phyloP scores from a whole-genome alignment of 2,888 invertebrate genomes.

The Cryptus viduatorius region DNA sequence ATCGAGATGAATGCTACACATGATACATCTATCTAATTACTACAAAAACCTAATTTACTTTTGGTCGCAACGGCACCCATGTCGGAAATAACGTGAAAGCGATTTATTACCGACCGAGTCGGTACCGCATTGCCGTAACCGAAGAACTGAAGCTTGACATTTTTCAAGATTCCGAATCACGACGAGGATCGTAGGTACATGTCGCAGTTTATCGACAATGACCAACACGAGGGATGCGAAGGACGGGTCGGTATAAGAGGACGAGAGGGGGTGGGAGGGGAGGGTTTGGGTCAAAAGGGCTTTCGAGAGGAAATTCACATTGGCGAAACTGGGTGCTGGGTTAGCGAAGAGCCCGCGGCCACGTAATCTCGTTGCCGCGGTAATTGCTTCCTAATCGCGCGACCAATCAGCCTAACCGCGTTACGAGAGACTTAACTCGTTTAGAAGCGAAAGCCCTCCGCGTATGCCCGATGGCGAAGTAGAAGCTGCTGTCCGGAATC shows the following conservation, averaged over 20 bases:
- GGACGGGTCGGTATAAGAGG: not conserved
- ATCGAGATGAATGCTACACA: no score
- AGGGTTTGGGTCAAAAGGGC: conserved; percentile 29
- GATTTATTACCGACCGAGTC: no score
- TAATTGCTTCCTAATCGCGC: conserved; percentile 78
- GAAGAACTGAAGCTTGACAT: not conserved
- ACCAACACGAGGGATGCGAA: not conserved
- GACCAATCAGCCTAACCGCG: conserved; percentile 77
- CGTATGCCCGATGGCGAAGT: conserved; percentile 38
- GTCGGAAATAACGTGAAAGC: no score
- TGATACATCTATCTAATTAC: no score
- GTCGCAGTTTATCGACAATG: conserved; percentile 25
- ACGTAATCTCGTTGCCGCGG: conserved; percentile 74
- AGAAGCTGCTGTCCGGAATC: conserved; percentile 24
- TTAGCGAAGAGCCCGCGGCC: conserved; percentile 67
- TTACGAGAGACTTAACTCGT: conserved; percentile 63
- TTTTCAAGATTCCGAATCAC: not conserved
- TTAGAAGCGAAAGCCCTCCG: conserved; percentile 56
- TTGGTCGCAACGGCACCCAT: no score
- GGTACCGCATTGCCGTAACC: no score
- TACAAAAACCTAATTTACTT: no score
- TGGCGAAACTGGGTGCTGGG: conserved; percentile 44
- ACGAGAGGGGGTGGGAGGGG: not conserved
- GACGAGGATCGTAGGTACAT: not conserved
- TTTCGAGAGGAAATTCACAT: conserved; percentile 67